These are phyloP conservation scores for Halictus quadricinctus DNA, from an alignment of 2,888 invertebrate genomes.

Conservation along the genomic window DNA sequence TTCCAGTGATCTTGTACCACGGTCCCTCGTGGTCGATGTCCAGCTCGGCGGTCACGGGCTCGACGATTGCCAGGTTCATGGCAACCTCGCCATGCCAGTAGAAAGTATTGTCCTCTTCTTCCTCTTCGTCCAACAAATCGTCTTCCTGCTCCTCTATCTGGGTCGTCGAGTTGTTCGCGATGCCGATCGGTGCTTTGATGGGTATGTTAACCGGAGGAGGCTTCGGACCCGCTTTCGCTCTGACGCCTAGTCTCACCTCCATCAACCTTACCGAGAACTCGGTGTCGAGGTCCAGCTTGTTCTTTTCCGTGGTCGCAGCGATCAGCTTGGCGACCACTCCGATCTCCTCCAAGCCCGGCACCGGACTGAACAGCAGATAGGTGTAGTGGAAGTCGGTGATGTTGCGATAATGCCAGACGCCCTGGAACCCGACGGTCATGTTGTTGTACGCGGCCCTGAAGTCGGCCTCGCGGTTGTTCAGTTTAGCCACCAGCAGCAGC, in stretches of 20 bases:
- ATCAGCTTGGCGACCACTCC: conserved; percentile 89
- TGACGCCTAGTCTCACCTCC: conserved; percentile 85
- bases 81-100: conserved; percentile 85
- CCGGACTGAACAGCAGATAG: conserved; percentile 90
- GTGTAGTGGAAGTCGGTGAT: conserved; percentile 90
- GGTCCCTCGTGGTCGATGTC: conserved; percentile 79
- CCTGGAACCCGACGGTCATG: conserved; percentile 89
- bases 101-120: conserved; percentile 77
- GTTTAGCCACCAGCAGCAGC: conserved; percentile 87
- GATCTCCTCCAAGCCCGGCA: conserved; percentile 90
- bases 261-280: conserved; percentile 88
- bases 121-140: conserved; percentile 81
- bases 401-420: conserved; percentile 89
- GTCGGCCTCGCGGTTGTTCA: conserved; percentile 88
- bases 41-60: conserved; percentile 71
- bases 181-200: conserved; percentile 49
- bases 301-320: conserved; percentile 78
- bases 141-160: conserved; percentile 67
- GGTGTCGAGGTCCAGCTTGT: conserved; percentile 84
- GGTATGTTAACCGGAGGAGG: conserved; percentile 72
- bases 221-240: conserved; percentile 74
- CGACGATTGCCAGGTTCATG: conserved; percentile 71
- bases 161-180: neutral
- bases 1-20: conserved; percentile 74
- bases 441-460: conserved; percentile 90